A percentile compares a stretch with the other conserved stretches of the same genome.
phyloP scores from a whole-genome alignment of 2,113 vertebrate species.

The Pygoscelis antarcticus region DNA sequence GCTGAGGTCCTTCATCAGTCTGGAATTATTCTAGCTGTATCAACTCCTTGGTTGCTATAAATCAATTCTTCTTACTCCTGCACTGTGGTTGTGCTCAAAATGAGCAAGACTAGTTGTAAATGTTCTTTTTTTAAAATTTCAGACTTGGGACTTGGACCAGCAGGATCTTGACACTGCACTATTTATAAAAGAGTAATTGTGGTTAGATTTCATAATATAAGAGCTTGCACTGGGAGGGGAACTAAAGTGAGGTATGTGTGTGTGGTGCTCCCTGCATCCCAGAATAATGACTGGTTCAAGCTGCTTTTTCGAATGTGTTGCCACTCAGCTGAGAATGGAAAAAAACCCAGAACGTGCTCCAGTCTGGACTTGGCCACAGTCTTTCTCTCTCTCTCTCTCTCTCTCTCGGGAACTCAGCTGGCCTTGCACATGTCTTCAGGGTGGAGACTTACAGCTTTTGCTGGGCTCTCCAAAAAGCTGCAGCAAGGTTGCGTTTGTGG shows the following conservation, averaged over 20 bases:
- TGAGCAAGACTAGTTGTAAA: not conserved
- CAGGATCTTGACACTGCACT: conserved; percentile 16
- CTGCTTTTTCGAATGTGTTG: not conserved
- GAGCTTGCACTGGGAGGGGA: not conserved
- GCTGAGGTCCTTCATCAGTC: not conserved
- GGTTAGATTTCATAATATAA: conserved; percentile 41
- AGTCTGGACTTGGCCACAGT: not conserved
- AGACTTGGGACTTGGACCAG: not conserved
- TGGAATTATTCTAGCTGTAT: conserved; percentile 23
- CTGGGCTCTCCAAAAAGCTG: not conserved
- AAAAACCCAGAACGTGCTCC: not conserved
- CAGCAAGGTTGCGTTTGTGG: not conserved
- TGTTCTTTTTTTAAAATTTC: not conserved
- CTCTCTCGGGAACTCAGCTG: not conserved
- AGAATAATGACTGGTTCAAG: not conserved
- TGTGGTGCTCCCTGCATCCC: conserved; percentile 10
- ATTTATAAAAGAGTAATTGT: conserved; percentile 51
- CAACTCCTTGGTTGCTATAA: conserved; percentile 12
- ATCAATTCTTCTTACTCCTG: not conserved
- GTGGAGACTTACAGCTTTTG: not conserved
- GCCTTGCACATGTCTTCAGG: not conserved
- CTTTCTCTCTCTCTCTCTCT: not conserved
- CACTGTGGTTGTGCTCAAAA: conserved; percentile 1
- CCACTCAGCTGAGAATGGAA: not conserved
- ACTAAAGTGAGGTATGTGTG: not conserved